Evolutionary conservation across 2,888 invertebrate genomes (phyloP), one percentile per base, ranked within the genome.

Genomic region (Mystacides longicornis): DNA sequence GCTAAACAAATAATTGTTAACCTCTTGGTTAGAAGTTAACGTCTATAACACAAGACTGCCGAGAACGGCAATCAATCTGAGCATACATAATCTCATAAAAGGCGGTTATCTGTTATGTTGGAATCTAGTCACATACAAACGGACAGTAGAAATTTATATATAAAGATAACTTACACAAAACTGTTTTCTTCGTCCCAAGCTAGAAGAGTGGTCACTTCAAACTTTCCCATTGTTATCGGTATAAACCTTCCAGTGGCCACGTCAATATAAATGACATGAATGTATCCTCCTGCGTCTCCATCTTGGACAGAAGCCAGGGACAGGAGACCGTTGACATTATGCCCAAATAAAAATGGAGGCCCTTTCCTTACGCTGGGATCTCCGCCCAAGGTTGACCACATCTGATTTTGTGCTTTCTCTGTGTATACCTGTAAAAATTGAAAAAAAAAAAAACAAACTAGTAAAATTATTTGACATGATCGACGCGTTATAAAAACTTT

Each of bases 151-250:
- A n/a, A n/a, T n/a, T n/a, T n/a, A n/a, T n/a, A n/a, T n/a, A n/a
- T n/a, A n/a, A n/a, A n/a, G 7, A 21, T 45, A 23, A 77, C 83
- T 79, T 65, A 86, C 82, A 89, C 79, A 50, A 82, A 71, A 61
- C 83, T 80, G 62, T 82, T 81, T 54, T 77, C 71, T 65, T 87
- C 86, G 65, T 90, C 89, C 89, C 88, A 90, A 0, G 85, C 86
- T 5, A 87, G 70, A 21, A 90, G 78, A 65, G 82, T 79, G 1
- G 85, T 87, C 51, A 89, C 79, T 68, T 89, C 88, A 62, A 83
- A 88, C 50, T 81, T 80, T 0, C 89, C 89, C 66, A 86, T 83
- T 0, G 89, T 89, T 37, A 90, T 70, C 1, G 75, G 69, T 0
- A 67, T 62, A 31, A 71, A 73, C 1, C 62, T 37, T 22, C 57